These are phyloP conservation scores for Zygogramma bicolorata DNA, from an alignment of 2,888 invertebrate genomes.

Conservation along the genomic window DNA sequence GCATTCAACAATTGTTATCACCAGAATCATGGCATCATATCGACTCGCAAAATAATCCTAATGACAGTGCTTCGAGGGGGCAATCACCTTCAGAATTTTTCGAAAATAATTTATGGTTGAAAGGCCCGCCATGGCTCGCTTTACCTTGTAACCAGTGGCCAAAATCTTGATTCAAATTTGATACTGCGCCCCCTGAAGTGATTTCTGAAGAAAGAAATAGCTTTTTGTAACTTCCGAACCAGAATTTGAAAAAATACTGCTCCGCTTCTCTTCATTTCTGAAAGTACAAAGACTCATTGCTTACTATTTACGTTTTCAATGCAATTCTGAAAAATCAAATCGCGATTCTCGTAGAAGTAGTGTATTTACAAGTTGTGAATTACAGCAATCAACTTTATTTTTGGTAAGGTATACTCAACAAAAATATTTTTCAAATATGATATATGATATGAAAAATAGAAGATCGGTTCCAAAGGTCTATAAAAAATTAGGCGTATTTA, in stretches of 20 bases:
- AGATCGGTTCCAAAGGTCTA: background rate
- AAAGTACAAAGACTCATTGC: background rate
- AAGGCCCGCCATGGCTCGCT: background rate
- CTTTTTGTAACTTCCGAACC: background rate
- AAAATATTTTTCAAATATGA: background rate
- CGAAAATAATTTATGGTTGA: background rate
- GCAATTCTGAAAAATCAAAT: too few relatives aligned
- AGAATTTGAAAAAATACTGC: background rate
- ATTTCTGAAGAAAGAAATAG: background rate
- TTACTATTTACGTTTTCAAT: too few relatives aligned
- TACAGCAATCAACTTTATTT: too few relatives aligned
- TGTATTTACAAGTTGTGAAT: too few relatives aligned
- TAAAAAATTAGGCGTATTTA: background rate
- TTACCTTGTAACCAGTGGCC: background rate
- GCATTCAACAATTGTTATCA: background rate
- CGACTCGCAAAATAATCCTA: background rate
- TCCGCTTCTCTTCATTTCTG: background rate
- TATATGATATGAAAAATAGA: background rate
- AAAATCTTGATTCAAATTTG: background rate
- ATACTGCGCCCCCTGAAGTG: background rate
- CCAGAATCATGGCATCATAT: background rate
- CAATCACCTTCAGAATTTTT: background rate
- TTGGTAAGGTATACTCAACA: too few relatives aligned
- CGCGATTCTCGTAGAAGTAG: too few relatives aligned
- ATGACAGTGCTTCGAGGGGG: background rate